Conservation (phyloP, 2,888 invertebrate genomes). For the Taphrorychus bicolor region DNA sequence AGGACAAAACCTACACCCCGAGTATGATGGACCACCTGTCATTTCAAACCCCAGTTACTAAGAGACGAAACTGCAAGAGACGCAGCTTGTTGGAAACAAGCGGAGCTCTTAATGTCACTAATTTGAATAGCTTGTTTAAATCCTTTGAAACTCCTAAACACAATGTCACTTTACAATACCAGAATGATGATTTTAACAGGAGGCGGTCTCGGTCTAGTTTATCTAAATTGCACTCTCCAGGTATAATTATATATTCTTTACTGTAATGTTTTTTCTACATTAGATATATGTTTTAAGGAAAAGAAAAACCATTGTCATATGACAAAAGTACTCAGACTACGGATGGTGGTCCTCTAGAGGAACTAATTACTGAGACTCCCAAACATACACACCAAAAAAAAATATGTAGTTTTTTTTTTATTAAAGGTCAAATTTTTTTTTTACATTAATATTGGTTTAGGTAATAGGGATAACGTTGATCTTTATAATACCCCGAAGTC, state of each 20-base stretch:
- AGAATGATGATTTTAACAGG: background rate
- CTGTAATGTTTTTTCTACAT: background rate
- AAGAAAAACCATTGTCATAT: background rate
- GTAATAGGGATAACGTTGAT: background rate
- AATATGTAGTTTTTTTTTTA: background rate
- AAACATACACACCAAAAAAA: constrained; percentile 23
- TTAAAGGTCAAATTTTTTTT: background rate
- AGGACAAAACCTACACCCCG: background rate
- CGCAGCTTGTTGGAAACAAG: constrained; percentile 40
- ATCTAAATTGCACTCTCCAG: constrained; percentile 47
- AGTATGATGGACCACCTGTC: background rate
- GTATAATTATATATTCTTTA: no score
- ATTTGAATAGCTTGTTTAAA: constrained; percentile 47
- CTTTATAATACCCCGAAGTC: background rate
- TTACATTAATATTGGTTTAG: no score
- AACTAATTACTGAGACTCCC: constrained; percentile 38
- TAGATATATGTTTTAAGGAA: background rate
- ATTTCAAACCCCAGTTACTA: background rate
- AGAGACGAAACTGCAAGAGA: background rate
- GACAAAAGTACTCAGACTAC: constrained; percentile 33
- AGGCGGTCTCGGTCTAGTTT: constrained; percentile 45
- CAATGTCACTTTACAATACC: background rate
- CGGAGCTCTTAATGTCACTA: constrained; percentile 43
- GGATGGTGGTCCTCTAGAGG: background rate
- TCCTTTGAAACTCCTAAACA: background rate